These are phyloP conservation scores for Hippolais icterina DNA, from an alignment of 2,113 vertebrate genomes.

Conservation along the genomic window DNA sequence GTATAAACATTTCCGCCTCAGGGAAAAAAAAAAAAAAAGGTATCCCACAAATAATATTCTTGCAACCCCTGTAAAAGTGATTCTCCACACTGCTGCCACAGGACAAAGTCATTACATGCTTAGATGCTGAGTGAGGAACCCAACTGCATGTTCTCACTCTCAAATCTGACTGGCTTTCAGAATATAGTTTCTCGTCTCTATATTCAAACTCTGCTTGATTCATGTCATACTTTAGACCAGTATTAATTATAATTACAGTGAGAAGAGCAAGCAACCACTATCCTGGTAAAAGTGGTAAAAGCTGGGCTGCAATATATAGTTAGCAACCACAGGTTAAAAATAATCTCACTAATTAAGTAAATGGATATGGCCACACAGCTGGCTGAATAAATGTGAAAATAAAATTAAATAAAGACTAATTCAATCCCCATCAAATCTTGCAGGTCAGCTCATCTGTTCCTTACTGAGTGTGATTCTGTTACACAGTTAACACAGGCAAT, in stretches of 20 bases:
- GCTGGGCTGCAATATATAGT: not conserved
- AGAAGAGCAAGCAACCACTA: not conserved
- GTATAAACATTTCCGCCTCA: not conserved
- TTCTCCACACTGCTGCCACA: not conserved
- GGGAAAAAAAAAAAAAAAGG: not conserved
- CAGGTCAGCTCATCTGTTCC: not conserved
- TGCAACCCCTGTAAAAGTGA: not conserved
- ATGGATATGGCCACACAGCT: not conserved
- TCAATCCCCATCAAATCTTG: not conserved
- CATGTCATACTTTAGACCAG: not conserved
- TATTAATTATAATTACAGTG: not conserved
- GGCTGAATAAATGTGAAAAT: not conserved
- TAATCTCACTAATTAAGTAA: not conserved
- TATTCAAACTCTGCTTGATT: not conserved
- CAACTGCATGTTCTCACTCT: not conserved
- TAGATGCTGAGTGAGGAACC: not conserved
- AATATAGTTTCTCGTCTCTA: not conserved
- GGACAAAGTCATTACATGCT: not conserved
- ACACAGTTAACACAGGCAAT: not conserved
- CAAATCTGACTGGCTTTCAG: not conserved
- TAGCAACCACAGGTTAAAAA: not conserved
- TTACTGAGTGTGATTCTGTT: not conserved
- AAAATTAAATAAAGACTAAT: constrained; percentile 9
- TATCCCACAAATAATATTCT: not conserved
- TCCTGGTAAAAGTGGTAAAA: not conserved